phyloP scores from a whole-genome alignment of 2,888 invertebrate species.

The Drosophila antonietae region DNA sequence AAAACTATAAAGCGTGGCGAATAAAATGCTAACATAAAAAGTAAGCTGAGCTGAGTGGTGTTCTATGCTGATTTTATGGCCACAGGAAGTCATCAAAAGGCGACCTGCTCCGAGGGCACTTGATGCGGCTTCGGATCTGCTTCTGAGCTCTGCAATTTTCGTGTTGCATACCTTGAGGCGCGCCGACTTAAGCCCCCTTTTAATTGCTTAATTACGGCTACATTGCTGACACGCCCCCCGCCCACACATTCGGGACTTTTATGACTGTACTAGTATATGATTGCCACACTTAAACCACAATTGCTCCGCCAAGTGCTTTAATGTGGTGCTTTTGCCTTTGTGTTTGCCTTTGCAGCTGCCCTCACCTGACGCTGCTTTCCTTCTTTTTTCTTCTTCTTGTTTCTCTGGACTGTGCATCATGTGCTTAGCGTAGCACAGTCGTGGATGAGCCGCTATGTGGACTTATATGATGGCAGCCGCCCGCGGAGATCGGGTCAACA shows the following conservation, averaged over 20 bases:
- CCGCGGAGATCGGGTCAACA: constrained; percentile 87
- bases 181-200: constrained; percentile 27
- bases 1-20: constrained; percentile 10
- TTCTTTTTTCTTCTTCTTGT: not conserved
- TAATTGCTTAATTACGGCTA: constrained; percentile 78
- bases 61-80: constrained; percentile 59
- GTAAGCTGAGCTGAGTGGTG: constrained; percentile 42
- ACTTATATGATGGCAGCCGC: constrained; percentile 90
- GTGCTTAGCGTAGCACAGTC: constrained; percentile 60
- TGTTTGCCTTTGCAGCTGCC: not conserved
- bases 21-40: constrained; percentile 36
- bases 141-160: constrained; percentile 31
- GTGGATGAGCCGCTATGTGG: constrained; percentile 87
- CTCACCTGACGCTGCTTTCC: not conserved
- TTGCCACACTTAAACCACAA: constrained; percentile 25
- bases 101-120: constrained; percentile 3
- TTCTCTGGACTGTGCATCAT: constrained; percentile 34
- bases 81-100: constrained; percentile 30
- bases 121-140: not conserved
- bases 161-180: constrained; percentile 60
- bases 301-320: constrained; percentile 44
- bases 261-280: constrained; percentile 31
- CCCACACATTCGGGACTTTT: constrained; percentile 26
- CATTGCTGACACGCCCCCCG: constrained; percentile 23
- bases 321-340: constrained; percentile 25